Evolutionary conservation across 2,888 invertebrate genomes (phyloP).

Genomic region (Metalampra italica): DNA sequence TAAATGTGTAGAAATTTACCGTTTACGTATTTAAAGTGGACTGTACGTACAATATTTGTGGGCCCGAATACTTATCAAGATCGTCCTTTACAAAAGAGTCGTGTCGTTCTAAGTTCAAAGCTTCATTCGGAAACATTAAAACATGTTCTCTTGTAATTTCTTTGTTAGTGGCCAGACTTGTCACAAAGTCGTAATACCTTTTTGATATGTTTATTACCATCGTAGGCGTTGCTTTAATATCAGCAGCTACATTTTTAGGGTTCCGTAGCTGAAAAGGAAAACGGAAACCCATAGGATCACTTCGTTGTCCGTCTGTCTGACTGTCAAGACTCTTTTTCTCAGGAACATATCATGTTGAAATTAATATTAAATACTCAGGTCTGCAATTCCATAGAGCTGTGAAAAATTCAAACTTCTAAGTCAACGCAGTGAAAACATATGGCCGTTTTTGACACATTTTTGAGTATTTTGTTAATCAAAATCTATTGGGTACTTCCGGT

Average conservation of each 20-base stretch:
- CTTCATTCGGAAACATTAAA: conserved; percentile 9
- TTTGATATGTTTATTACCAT: conserved; percentile 9
- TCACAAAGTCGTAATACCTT: conserved; percentile 2
- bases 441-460: too few species aligned
- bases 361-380: too few species aligned
- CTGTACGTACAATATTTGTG: not conserved
- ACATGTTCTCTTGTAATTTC: conserved; percentile 2
- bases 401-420: too few species aligned
- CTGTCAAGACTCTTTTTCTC: too few species aligned
- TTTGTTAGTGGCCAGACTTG: conserved; percentile 3
- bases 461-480: too few species aligned
- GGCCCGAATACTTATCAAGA: conserved; percentile 8
- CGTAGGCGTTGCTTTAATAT: conserved; percentile 5
- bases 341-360: too few species aligned
- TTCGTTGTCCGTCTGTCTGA: too few species aligned
- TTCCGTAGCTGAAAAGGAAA: too few species aligned
- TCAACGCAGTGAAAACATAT: too few species aligned
- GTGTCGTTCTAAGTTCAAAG: not conserved
- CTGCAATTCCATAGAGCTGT: too few species aligned
- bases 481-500: too few species aligned
- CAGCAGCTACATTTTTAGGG: not conserved
- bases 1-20: not conserved
- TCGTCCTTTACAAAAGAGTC: conserved; percentile 2
- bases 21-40: not conserved
- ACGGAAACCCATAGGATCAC: too few species aligned